Conservation (phyloP, 2,888 invertebrate genomes). For the Harpalus rufipes region DNA sequence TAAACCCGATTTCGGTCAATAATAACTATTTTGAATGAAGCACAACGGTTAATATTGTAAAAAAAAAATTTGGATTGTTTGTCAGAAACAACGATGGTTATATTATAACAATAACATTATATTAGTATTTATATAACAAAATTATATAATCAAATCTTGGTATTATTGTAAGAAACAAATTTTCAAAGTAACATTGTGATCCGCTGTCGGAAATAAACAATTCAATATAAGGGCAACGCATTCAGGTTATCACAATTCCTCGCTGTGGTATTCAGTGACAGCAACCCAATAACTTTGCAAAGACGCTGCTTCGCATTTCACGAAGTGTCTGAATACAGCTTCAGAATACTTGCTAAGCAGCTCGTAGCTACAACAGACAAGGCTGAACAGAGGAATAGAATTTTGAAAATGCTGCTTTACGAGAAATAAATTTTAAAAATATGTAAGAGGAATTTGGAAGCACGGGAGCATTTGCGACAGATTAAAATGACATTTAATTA, state of each 20-base stretch:
- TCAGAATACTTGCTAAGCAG: constrained; percentile 17
- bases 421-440: no score
- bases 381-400: not conserved
- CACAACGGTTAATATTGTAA: no score
- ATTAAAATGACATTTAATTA: no score
- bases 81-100: no score
- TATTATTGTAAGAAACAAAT: not conserved
- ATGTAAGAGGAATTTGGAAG: no score
- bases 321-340: not conserved
- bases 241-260: constrained; percentile 34
- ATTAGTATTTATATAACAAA: no score
- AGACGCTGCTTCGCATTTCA: constrained; percentile 4
- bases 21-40: no score
- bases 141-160: no score
- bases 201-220: not conserved
- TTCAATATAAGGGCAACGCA: constrained; percentile 4
- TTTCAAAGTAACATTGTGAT: not conserved
- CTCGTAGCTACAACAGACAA: not conserved
- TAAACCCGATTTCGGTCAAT: no score
- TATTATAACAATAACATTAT: no score
- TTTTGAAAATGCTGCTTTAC: not conserved
- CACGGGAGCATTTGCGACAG: no score
- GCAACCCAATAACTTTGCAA: constrained; percentile 39
- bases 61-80: no score
- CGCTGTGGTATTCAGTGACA: constrained; percentile 11